Percentiles rank a stretch among this genome's conserved stretches.
phyloP scores from a whole-genome alignment of 2,113 vertebrate species.

The Candoia aspera region DNA sequence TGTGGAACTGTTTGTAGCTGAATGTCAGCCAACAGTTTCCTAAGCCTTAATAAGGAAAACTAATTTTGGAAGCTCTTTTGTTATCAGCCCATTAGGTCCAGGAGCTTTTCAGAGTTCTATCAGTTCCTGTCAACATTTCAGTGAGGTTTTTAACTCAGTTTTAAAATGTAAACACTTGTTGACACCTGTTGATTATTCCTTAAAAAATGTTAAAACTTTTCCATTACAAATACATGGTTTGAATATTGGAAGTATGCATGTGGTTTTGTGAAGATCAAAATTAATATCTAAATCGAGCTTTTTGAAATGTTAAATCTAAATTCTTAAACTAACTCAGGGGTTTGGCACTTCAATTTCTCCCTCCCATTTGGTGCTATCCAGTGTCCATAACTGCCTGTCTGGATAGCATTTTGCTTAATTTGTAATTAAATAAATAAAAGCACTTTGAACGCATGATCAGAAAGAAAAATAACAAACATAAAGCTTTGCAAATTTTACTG shows the following conservation, averaged over 20 bases:
- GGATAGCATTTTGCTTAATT: not conserved
- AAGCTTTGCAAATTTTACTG: not conserved
- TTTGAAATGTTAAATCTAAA: not conserved
- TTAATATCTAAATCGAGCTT: not conserved
- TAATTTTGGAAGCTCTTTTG: conserved; percentile 68
- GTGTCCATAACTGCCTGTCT: not conserved
- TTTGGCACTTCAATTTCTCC: not conserved
- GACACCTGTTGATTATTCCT: not conserved
- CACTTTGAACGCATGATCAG: not conserved
- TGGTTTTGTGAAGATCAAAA: not conserved
- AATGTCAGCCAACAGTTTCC: conserved; percentile 59
- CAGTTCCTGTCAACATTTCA: conserved; percentile 26
- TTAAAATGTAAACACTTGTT: not conserved
- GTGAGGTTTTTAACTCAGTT: not conserved
- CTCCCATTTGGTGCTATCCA: not conserved
- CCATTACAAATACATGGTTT: not conserved
- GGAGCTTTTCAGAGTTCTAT: conserved; percentile 18
- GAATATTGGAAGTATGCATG: not conserved
- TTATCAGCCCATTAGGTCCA: conserved; percentile 58
- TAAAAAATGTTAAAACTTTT: not conserved
- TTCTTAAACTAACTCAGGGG: not conserved
- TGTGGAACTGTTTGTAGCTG: conserved; percentile 65
- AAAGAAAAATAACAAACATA: not conserved
- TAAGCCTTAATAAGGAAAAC: conserved; percentile 65
- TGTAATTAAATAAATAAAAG: not conserved